Percentiles rank a stretch among this genome's conserved stretches.
These are phyloP conservation scores for Rhimphoctona megacephalus DNA, from an alignment of 2,888 invertebrate genomes.

Conservation along the genomic window DNA sequence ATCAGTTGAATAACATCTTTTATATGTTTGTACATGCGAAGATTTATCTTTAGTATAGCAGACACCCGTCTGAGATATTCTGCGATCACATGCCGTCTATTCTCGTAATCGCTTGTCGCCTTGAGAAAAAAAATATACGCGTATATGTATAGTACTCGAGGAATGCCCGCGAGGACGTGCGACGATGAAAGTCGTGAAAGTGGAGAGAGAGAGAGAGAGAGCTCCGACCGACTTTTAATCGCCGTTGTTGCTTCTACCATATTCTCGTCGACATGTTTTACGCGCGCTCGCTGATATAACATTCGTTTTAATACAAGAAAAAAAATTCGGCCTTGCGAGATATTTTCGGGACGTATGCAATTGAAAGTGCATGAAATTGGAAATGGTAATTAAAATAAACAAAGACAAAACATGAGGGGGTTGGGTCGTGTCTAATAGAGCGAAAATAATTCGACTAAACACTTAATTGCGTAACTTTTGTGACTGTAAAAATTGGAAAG, in stretches of 20 bases:
- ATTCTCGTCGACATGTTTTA: conserved; percentile 24
- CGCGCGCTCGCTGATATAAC: neutral
- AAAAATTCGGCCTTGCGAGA: conserved; percentile 26
- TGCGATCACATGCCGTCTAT: neutral
- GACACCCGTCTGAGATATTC: neutral
- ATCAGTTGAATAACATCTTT: neutral
- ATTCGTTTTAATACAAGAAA: neutral
- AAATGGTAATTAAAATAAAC: neutral
- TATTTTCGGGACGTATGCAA: neutral
- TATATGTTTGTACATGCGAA: neutral
- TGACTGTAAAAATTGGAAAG: neutral
- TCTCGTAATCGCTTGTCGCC: neutral
- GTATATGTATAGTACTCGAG: neutral
- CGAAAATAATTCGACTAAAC: neutral
- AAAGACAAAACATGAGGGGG: neutral
- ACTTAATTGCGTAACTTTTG: neutral
- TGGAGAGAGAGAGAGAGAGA: conserved; percentile 58
- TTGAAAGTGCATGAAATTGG: neutral
- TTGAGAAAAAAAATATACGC: conserved; percentile 16
- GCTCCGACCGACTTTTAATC: conserved; percentile 68
- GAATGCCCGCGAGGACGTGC: conserved; percentile 43
- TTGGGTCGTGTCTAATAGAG: neutral
- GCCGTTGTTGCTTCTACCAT: conserved; percentile 18
- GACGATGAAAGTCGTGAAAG: conserved; percentile 72
- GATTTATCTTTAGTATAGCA: neutral